These are phyloP conservation scores for Rhabdomys dilectus DNA, from an alignment of 2,113 vertebrate species.

Conservation along the genomic window DNA sequence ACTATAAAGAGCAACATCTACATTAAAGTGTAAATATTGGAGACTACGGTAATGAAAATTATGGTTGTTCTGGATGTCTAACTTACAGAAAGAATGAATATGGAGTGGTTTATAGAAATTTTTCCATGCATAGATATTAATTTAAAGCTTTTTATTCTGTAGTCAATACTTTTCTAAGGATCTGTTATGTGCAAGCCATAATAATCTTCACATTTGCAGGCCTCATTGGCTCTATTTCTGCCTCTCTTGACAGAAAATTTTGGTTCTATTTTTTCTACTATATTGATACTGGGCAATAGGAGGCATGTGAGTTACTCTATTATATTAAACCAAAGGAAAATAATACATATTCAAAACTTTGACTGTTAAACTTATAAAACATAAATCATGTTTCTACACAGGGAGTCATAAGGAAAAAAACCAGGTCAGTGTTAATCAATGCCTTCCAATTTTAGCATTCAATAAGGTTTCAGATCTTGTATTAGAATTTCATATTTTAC, in stretches of 20 bases:
- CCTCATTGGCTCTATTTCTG: background rate
- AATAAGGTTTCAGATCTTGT: background rate
- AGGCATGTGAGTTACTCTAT: background rate
- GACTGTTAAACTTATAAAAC: background rate
- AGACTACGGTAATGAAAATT: background rate
- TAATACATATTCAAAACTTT: background rate
- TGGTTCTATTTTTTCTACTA: background rate
- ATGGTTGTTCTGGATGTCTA: background rate
- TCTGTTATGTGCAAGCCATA: background rate
- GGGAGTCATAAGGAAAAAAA: background rate
- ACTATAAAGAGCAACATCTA: background rate
- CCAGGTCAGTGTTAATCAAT: background rate
- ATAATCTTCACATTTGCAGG: background rate
- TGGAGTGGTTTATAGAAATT: fast-evolving
- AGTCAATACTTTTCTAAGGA: background rate
- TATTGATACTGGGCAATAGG: background rate
- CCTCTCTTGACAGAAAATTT: background rate
- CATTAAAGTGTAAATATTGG: background rate
- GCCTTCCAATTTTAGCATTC: background rate
- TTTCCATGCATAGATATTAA: background rate
- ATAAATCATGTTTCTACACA: background rate
- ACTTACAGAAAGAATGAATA: background rate
- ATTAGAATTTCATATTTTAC: background rate
- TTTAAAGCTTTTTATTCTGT: background rate
- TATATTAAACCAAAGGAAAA: background rate